Conservation (phyloP, 1,140 invertebrate genomes). For the Drosophila tristis region DNA sequence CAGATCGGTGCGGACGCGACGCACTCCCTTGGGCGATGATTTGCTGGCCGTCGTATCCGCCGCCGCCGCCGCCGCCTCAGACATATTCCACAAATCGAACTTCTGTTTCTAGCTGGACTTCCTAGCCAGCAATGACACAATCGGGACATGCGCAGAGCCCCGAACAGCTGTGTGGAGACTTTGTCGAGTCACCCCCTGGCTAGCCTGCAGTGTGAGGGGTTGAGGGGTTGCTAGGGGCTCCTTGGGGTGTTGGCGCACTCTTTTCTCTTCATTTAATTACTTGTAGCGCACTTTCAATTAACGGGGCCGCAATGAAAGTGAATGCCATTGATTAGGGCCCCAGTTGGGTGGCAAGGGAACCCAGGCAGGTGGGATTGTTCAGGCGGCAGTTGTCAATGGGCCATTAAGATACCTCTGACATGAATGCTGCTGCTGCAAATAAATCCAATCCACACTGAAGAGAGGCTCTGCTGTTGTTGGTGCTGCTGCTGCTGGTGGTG, state of each 20-base stretch:
- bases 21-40: conserved; percentile 84
- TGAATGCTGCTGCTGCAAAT: conserved; percentile 43
- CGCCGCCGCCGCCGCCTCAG: conserved; percentile 14
- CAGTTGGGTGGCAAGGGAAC: background rate
- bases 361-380: background rate
- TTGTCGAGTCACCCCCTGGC: conserved; percentile 27
- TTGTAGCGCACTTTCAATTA: conserved; percentile 49
- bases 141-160: conserved; percentile 74
- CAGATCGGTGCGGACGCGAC: conserved; percentile 83
- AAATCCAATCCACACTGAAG: conserved; percentile 59
- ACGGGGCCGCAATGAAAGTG: conserved; percentile 60
- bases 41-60: conserved; percentile 24
- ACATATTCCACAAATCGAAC: conserved; percentile 43
- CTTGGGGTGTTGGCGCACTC: background rate
- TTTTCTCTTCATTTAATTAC: conserved; percentile 35
- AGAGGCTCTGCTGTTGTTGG: conserved; percentile 2
- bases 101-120: conserved; percentile 18
- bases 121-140: conserved; percentile 70
- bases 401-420: conserved; percentile 65
- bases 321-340: conserved; percentile 65
- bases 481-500: conserved; percentile 21
- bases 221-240: background rate
- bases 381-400: conserved; percentile 50
- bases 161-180: conserved; percentile 69
- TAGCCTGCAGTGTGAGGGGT: background rate